phyloP scores from a whole-genome alignment of 2,797 vertebrate genomes.

The Melanotaenia pygmaea region DNA sequence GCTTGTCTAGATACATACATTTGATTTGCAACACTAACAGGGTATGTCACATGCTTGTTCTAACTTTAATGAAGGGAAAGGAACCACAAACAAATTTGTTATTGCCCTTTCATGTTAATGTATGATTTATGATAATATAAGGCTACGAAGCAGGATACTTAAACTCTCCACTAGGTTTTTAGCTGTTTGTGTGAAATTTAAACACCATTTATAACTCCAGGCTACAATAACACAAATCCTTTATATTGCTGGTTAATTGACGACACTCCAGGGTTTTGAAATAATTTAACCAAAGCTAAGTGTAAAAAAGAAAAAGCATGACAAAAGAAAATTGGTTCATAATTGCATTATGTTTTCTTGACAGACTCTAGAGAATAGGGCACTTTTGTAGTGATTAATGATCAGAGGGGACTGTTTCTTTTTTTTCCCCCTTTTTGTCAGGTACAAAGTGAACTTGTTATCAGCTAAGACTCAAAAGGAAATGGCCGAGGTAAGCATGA shows the following conservation, averaged over 20 bases:
- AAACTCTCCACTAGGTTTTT: conserved; percentile 15
- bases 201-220: conserved; percentile 36
- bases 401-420: conserved; percentile 14
- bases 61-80: conserved; percentile 47
- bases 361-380: conserved; percentile 12
- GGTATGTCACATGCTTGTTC: conserved; percentile 22
- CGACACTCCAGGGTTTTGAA: conserved; percentile 30
- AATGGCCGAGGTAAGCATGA: conserved; percentile 83
- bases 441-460: conserved; percentile 90
- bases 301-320: conserved; percentile 11
- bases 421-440: conserved; percentile 50
- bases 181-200: conserved; percentile 16
- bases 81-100: conserved; percentile 43
- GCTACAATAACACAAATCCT: conserved; percentile 41
- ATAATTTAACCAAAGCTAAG: conserved; percentile 32
- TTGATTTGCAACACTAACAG: conserved; percentile 12
- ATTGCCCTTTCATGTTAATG: conserved; percentile 42
- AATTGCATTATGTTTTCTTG: conserved; percentile 27
- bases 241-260: conserved; percentile 41
- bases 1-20: background rate
- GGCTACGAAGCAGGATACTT: conserved; percentile 27
- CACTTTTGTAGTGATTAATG: conserved; percentile 17
- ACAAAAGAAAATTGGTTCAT: conserved; percentile 27
- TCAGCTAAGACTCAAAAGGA: conserved; percentile 88
- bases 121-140: conserved; percentile 62